phyloP scores from a whole-genome alignment of 2,797 vertebrate species.

The Microctenopoma stevenorrisi region DNA sequence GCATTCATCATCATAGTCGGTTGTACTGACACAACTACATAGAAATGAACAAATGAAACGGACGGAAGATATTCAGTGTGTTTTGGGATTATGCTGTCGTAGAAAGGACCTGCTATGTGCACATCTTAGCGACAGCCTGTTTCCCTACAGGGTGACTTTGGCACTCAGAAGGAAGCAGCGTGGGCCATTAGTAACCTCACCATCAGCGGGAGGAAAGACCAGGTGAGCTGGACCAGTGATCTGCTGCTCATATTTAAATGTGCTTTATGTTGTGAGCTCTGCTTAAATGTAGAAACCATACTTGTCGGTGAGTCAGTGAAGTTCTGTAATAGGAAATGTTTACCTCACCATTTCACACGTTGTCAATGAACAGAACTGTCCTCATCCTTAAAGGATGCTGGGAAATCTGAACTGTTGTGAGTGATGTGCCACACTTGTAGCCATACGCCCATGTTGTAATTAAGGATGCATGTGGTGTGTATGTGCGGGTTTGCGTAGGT shows the following conservation, averaged over 20 bases:
- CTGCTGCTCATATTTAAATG: slow-evolving; percentile 2
- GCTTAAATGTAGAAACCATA: background rate
- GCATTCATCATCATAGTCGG: background rate
- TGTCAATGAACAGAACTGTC: background rate
- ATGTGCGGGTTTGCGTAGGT: slow-evolving; percentile 87
- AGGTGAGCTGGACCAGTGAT: slow-evolving; percentile 81
- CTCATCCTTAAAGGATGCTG: background rate
- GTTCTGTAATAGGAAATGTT: background rate
- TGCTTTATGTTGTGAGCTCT: background rate
- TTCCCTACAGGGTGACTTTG: slow-evolving; percentile 93
- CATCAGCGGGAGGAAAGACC: slow-evolving; percentile 99
- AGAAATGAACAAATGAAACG: background rate
- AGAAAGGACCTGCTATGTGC: slow-evolving; percentile 19
- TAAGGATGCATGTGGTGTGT: slow-evolving; percentile 69
- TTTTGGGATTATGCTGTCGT: slow-evolving; percentile 7
- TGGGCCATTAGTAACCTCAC: slow-evolving; percentile 99
- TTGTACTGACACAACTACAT: background rate
- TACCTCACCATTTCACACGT: background rate
- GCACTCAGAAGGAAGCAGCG: slow-evolving; percentile 98
- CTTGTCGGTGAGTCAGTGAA: background rate
- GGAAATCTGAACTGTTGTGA: slow-evolving; percentile 7
- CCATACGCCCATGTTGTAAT: slow-evolving; percentile 65
- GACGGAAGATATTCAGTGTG: slow-evolving; percentile 2
- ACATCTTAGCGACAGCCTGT: slow-evolving; percentile 73
- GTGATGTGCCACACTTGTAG: slow-evolving; percentile 48